These are phyloP conservation scores for Trichoplusia ni DNA, from an alignment of 1,140 invertebrate species.

Conservation along the genomic window DNA sequence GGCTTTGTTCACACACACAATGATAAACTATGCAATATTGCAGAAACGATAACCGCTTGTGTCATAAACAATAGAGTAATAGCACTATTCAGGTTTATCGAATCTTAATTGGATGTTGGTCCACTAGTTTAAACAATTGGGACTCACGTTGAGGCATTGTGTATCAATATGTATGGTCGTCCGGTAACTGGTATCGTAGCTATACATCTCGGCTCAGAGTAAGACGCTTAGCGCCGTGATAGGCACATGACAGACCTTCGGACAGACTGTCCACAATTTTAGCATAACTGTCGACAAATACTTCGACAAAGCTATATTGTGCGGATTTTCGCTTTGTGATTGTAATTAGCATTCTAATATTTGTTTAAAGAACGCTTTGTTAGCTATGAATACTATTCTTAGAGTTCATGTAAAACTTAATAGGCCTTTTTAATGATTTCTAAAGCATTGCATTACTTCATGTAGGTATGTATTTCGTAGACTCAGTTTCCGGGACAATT, in stretches of 20 bases:
- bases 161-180: conserved; percentile 3
- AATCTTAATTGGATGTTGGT: conserved; percentile 11
- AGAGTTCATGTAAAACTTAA: neutral
- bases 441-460: no score
- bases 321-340: conserved; percentile 6
- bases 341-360: conserved; percentile 9
- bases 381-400: neutral
- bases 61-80: neutral
- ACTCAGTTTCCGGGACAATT: no score
- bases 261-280: neutral
- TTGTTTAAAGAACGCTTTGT: neutral
- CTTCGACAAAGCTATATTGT: neutral
- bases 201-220: neutral
- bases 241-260: neutral
- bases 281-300: neutral
- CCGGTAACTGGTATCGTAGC: neutral
- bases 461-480: no score
- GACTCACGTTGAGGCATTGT: neutral
- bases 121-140: neutral
- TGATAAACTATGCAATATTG: neutral
- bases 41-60: neutral
- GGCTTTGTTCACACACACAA: neutral
- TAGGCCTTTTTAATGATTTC: no score
- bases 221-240: neutral
- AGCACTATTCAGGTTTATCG: conserved; percentile 3